Conservation (phyloP, 1,140 invertebrate genomes). For the Antheraea mylitta region DNA sequence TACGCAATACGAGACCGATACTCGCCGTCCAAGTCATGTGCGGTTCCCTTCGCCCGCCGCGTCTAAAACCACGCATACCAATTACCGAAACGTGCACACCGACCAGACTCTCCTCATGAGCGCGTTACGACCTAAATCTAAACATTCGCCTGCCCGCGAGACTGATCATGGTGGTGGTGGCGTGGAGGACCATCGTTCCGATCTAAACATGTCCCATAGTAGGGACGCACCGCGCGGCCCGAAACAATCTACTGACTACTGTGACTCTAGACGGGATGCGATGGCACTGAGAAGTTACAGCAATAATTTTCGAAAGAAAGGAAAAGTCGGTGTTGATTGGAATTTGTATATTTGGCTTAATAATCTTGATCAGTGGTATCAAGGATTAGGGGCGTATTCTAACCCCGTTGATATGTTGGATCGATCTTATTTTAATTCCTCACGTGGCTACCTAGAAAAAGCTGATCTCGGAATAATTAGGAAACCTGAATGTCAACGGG, state of each 20-base stretch:
- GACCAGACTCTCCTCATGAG: slow-evolving; percentile 27
- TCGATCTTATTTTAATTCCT: background rate
- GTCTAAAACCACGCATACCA: slow-evolving; percentile 21
- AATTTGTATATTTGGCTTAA: slow-evolving; percentile 24
- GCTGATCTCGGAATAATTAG: background rate
- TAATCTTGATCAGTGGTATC: slow-evolving; percentile 50
- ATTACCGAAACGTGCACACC: slow-evolving; percentile 27
- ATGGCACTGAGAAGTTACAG: background rate
- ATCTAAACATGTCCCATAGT: slow-evolving; percentile 1
- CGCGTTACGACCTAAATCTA: slow-evolving; percentile 23
- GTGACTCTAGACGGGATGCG: background rate
- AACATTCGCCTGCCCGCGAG: background rate
- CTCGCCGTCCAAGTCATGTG: slow-evolving; percentile 1
- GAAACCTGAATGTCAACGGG: background rate
- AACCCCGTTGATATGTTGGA: background rate
- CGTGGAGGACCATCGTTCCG: background rate
- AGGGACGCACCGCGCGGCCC: slow-evolving; percentile 32
- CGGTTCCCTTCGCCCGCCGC: background rate
- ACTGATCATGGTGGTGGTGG: slow-evolving; percentile 9
- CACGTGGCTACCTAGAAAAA: background rate
- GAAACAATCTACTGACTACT: background rate
- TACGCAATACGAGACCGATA: slow-evolving; percentile 11
- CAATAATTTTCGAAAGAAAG: slow-evolving; percentile 1
- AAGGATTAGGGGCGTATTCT: slow-evolving; percentile 21
- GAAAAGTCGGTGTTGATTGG: background rate